Percentiles rank a stretch among this genome's conserved stretches.
Conservation (phyloP, 2,888 invertebrate species). For the Erebia palarica region DNA sequence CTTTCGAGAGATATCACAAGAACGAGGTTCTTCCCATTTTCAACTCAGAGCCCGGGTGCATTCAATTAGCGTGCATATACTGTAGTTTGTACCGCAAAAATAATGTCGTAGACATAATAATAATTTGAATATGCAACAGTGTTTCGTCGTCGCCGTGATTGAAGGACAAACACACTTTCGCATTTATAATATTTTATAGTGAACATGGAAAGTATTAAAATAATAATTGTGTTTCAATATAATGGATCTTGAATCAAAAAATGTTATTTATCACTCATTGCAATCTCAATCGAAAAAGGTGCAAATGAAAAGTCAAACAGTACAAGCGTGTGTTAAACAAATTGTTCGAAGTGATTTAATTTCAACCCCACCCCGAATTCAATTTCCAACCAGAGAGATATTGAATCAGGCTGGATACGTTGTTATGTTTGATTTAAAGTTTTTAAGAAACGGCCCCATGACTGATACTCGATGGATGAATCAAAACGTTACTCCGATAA, state of each 20-base stretch:
- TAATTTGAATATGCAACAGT: too few species aligned
- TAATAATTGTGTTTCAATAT: too few species aligned
- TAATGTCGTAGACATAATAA: too few species aligned
- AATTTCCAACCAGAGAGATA: slow-evolving; percentile 5
- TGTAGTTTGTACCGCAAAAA: too few species aligned
- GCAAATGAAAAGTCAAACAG: slow-evolving; percentile 22
- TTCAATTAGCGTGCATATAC: too few species aligned
- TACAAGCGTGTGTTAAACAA: slow-evolving; percentile 9
- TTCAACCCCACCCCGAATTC: slow-evolving; percentile 9
- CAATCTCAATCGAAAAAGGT: slow-evolving; percentile 14
- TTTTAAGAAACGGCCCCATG: slow-evolving; percentile 9
- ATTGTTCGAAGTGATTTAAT: slow-evolving; percentile 22
- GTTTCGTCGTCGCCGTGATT: too few species aligned
- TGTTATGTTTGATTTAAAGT: slow-evolving; percentile 21
- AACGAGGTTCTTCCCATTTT: too few species aligned
- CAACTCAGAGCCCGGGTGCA: too few species aligned
- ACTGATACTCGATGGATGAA: neutral
- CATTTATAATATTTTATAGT: too few species aligned
- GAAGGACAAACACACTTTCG: too few species aligned
- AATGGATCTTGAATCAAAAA: neutral
- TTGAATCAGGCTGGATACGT: slow-evolving; percentile 13
- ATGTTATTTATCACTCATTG: neutral
- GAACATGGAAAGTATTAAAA: too few species aligned
- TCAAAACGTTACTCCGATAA: neutral
- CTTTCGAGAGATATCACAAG: too few species aligned